Conservation (phyloP, 2,888 invertebrate genomes). For the Diaphora mendica region DNA sequence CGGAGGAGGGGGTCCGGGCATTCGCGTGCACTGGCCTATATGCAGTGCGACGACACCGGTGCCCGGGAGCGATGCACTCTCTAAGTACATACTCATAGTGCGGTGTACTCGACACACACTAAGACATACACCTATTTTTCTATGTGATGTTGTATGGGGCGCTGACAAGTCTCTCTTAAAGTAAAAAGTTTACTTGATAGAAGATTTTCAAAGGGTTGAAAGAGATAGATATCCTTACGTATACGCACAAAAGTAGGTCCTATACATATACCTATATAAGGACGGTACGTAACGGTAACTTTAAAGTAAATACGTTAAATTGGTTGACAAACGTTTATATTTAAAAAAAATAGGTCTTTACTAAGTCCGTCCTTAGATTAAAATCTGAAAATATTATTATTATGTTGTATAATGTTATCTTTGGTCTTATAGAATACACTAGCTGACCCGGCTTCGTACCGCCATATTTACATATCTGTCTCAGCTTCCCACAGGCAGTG, state of each 20-base stretch:
- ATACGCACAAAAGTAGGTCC: slow-evolving; percentile 27
- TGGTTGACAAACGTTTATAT: not conserved
- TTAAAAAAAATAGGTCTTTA: not conserved
- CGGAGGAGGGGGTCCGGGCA: slow-evolving; percentile 70
- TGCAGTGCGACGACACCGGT: slow-evolving; percentile 86
- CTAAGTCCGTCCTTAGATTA: not conserved
- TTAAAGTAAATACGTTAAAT: not conserved
- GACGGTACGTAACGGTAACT: not conserved
- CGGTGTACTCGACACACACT: slow-evolving; percentile 82
- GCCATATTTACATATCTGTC: no score
- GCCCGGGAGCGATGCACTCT: slow-evolving; percentile 86
- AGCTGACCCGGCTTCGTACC: no score
- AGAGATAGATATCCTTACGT: slow-evolving; percentile 68
- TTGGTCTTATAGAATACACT: not conserved
- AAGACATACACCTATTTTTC: slow-evolving; percentile 76
- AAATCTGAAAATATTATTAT: not conserved
- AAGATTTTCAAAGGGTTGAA: slow-evolving; percentile 69
- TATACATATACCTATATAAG: slow-evolving; percentile 19
- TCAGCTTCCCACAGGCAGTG: no score
- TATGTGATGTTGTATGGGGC: slow-evolving; percentile 73
- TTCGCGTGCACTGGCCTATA: slow-evolving; percentile 87
- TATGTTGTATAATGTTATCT: not conserved
- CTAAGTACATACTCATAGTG: slow-evolving; percentile 77
- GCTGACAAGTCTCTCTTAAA: slow-evolving; percentile 71
- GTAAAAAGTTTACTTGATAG: slow-evolving; percentile 75